A percentile compares a stretch with the other conserved stretches of the same genome.
phyloP scores from a whole-genome alignment of 1,140 invertebrate species.

The Ceratosolen fusciceps region DNA sequence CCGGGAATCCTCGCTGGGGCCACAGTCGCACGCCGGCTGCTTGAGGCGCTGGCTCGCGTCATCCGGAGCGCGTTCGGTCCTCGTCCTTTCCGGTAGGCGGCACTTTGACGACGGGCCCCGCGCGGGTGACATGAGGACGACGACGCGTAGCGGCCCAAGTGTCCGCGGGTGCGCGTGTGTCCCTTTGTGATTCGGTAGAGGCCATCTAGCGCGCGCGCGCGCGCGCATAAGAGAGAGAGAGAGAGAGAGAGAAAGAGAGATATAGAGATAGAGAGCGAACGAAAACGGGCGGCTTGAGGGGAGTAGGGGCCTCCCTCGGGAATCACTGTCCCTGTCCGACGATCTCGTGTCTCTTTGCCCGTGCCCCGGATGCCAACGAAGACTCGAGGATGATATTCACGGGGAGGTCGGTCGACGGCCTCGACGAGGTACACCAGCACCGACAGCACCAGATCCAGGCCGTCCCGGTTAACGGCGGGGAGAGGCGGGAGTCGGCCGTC shows the following conservation, averaged over 20 bases:
- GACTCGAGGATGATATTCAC: conserved; percentile 64
- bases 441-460: conserved; percentile 29
- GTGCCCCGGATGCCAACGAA: conserved; percentile 17
- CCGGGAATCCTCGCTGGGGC: not conserved
- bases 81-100: no score
- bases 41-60: not conserved
- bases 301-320: no score
- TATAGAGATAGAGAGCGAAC: no score
- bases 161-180: not conserved
- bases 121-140: no score
- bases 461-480: conserved; percentile 25
- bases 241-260: no score
- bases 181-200: not conserved
- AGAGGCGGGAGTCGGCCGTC: conserved; percentile 60
- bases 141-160: no score
- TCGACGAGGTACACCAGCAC: conserved; percentile 58
- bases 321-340: no score
- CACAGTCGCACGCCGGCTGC: conserved; percentile 38
- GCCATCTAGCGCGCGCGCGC: no score
- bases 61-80: not conserved
- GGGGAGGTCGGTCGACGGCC: conserved; percentile 63
- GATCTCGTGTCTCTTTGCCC: not conserved
- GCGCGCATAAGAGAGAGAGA: no score
- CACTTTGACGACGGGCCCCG: no score
- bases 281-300: not conserved